phyloP scores from a whole-genome alignment of 53 echinoderm and acorn worm species.

The Echinometra lucunter region DNA sequence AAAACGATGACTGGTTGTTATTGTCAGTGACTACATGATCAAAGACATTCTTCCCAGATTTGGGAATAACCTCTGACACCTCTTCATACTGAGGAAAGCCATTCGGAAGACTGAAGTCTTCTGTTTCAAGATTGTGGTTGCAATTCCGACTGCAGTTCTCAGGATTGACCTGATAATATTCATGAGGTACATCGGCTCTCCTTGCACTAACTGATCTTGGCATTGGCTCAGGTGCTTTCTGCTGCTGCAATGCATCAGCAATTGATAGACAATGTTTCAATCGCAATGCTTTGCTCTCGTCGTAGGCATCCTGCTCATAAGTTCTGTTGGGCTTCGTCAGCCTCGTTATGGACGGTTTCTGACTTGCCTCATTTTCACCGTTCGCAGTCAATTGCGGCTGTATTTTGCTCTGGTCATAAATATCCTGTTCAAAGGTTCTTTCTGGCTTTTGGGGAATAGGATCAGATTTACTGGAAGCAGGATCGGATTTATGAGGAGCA shows the following conservation, averaged over 20 bases:
- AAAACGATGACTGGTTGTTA: constrained; percentile 40
- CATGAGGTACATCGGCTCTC: not conserved
- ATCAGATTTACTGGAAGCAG: too few species aligned
- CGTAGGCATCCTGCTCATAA: constrained; percentile 73
- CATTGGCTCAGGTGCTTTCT: not conserved
- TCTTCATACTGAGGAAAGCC: constrained; percentile 10
- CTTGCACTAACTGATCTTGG: constrained; percentile 38
- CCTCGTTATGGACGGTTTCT: not conserved
- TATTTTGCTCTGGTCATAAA: constrained; percentile 71
- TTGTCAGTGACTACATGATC: constrained; percentile 39
- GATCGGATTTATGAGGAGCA: not conserved
- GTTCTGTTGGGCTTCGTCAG: constrained; percentile 72
- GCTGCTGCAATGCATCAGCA: not conserved
- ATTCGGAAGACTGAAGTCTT: not conserved
- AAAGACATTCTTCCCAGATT: not conserved
- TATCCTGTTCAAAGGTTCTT: constrained; percentile 80
- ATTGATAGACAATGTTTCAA: constrained; percentile 56
- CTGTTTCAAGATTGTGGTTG: constrained; percentile 47
- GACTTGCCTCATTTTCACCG: not conserved
- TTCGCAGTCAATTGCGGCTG: not conserved
- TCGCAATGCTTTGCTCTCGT: constrained; percentile 59
- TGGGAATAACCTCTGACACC: not conserved
- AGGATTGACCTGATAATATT: constrained; percentile 24
- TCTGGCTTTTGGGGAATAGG: constrained; percentile 64
- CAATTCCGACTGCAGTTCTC: constrained; percentile 34